phyloP scores from a whole-genome alignment of 2,113 vertebrate genomes.

The Dicentrarchus labrax region DNA sequence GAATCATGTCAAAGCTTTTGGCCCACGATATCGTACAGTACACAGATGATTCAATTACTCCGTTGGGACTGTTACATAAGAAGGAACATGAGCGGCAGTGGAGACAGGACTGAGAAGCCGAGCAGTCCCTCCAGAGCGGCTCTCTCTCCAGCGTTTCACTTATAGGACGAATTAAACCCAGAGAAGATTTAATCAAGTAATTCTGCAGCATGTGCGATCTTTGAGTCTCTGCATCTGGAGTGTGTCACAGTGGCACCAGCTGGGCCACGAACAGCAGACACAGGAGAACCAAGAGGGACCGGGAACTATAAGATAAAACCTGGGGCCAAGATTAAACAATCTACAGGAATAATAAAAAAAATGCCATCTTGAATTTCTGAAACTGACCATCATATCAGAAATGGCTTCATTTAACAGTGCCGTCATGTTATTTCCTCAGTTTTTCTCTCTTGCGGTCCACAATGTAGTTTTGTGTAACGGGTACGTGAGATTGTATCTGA shows the following conservation, averaged over 20 bases:
- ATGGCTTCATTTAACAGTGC: neutral
- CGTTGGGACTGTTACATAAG: slow-evolving; percentile 58
- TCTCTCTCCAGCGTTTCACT: slow-evolving; percentile 24
- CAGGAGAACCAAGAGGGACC: neutral
- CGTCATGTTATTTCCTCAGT: neutral
- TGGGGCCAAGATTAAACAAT: neutral
- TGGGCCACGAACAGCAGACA: neutral
- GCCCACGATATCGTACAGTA: slow-evolving; percentile 3
- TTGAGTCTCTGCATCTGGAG: slow-evolving; percentile 15
- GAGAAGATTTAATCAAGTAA: slow-evolving; percentile 37
- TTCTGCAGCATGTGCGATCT: neutral
- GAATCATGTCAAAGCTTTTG: slow-evolving; percentile 16
- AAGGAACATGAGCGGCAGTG: slow-evolving; percentile 18
- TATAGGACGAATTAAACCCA: neutral
- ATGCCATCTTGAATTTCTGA: neutral
- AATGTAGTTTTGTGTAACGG: no score
- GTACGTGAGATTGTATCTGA: slow-evolving; percentile 16
- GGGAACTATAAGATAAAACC: neutral
- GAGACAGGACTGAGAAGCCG: neutral
- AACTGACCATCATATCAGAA: neutral
- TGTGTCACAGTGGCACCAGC: neutral
- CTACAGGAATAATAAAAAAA: slow-evolving; percentile 1
- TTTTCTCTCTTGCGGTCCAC: neutral
- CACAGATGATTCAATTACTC: slow-evolving; percentile 58
- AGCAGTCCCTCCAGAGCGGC: neutral